These are phyloP conservation scores for Cinclus cinclus DNA, from an alignment of 2,113 vertebrate genomes.

Conservation along the genomic window DNA sequence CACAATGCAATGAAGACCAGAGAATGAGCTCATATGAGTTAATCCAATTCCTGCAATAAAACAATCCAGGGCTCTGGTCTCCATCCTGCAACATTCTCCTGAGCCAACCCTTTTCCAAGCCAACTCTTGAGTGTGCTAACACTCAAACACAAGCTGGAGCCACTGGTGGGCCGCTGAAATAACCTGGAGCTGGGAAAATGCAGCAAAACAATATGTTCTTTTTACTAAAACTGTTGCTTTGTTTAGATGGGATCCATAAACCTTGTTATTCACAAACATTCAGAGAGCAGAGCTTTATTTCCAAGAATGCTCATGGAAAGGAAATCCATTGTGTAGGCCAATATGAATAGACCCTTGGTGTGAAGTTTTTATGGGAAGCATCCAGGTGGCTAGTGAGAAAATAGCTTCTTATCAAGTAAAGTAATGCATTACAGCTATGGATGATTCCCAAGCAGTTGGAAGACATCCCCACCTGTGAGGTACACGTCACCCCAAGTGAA, in stretches of 20 bases:
- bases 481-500: background rate
- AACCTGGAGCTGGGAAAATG: conserved; percentile 2
- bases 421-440: background rate
- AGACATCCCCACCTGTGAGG: background rate
- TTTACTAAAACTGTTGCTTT: background rate
- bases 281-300: conserved; percentile 34
- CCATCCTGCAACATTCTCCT: background rate
- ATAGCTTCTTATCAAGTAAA: conserved; percentile 9
- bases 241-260: conserved; percentile 31
- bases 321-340: conserved; percentile 56
- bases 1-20: conserved; percentile 59
- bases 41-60: conserved; percentile 65
- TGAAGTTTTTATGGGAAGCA: conserved; percentile 14
- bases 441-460: background rate
- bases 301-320: conserved; percentile 53
- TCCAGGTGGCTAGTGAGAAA: conserved; percentile 58
- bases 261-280: conserved; percentile 22
- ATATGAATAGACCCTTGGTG: conserved; percentile 25
- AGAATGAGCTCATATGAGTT: conserved; percentile 65
- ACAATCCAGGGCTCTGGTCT: conserved; percentile 48
- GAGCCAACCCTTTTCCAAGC: background rate
- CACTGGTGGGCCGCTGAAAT: background rate
- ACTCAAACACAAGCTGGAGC: background rate
- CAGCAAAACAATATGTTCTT: background rate
- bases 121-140: background rate